These are phyloP conservation scores for Circaetus cinerascens DNA, from an alignment of 2,113 vertebrate genomes.

Conservation along the genomic window DNA sequence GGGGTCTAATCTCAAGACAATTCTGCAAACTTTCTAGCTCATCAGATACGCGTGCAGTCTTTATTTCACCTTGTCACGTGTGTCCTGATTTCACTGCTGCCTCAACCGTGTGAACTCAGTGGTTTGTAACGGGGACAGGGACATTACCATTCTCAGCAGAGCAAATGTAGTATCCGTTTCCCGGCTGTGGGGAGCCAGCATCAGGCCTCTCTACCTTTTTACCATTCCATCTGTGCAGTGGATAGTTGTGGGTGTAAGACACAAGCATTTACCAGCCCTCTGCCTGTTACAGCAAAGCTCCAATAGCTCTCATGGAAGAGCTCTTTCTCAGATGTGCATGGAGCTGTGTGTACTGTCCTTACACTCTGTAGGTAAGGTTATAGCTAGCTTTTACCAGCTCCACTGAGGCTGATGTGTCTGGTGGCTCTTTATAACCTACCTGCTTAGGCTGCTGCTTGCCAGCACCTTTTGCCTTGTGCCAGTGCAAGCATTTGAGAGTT, in stretches of 20 bases:
- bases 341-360: background rate
- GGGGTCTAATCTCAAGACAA: background rate
- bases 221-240: background rate
- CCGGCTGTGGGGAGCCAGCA: background rate
- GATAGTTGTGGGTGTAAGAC: background rate
- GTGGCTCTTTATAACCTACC: background rate
- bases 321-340: background rate
- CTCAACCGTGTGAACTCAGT: rapidly evolving
- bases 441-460: background rate
- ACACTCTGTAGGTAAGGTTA: background rate
- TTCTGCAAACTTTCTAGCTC: background rate
- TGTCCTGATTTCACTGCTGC: slow-evolving; percentile 16
- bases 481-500: background rate
- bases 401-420: background rate
- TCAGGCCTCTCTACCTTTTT: background rate
- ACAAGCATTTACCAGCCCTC: background rate
- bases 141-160: background rate
- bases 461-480: background rate
- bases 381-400: background rate
- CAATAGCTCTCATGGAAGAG: background rate
- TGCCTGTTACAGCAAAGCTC: background rate
- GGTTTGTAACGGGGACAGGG: background rate
- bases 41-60: rapidly evolving
- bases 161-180: background rate
- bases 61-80: background rate